Conservation (phyloP, 2,888 invertebrate genomes). For the Toxonevra muliebris region DNA sequence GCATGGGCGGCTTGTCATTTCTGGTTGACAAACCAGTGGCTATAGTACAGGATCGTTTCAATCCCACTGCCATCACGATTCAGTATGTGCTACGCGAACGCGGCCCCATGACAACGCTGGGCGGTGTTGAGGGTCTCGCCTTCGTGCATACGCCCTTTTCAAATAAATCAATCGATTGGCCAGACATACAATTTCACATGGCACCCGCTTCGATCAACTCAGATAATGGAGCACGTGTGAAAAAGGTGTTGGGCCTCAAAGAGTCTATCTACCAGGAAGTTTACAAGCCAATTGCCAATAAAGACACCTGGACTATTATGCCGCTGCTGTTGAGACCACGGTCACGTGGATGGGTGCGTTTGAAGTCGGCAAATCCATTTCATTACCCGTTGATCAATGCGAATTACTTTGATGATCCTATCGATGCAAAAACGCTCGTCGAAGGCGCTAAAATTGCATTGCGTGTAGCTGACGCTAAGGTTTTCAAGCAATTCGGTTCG, state of each 20-base stretch:
- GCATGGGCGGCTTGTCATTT: conserved; percentile 75
- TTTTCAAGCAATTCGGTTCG: conserved; percentile 83
- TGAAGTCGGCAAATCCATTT: conserved; percentile 84
- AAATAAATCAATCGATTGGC: conserved; percentile 80
- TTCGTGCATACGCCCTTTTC: conserved; percentile 88
- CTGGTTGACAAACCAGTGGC: conserved; percentile 84
- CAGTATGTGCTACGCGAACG: conserved; percentile 80
- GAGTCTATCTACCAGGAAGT: conserved; percentile 83
- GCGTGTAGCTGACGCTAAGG: conserved; percentile 76
- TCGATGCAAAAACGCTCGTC: conserved; percentile 81
- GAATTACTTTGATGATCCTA: conserved; percentile 86
- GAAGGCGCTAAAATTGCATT: conserved; percentile 84
- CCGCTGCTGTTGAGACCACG: conserved; percentile 82
- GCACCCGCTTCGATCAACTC: conserved; percentile 88
- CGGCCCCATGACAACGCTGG: conserved; percentile 87
- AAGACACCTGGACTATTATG: conserved; percentile 81
- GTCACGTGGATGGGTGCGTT: conserved; percentile 79
- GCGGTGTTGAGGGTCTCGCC: conserved; percentile 87
- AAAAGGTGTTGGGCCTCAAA: conserved; percentile 81
- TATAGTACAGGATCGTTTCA: conserved; percentile 81
- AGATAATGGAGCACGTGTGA: conserved; percentile 78
- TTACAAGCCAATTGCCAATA: conserved; percentile 81
- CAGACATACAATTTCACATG: conserved; percentile 93
- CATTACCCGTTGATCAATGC: conserved; percentile 90
- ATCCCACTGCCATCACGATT: conserved; percentile 81